Evolutionary conservation across 2,113 vertebrate genomes (phyloP).

Genomic region (Seriola aureovittata): DNA sequence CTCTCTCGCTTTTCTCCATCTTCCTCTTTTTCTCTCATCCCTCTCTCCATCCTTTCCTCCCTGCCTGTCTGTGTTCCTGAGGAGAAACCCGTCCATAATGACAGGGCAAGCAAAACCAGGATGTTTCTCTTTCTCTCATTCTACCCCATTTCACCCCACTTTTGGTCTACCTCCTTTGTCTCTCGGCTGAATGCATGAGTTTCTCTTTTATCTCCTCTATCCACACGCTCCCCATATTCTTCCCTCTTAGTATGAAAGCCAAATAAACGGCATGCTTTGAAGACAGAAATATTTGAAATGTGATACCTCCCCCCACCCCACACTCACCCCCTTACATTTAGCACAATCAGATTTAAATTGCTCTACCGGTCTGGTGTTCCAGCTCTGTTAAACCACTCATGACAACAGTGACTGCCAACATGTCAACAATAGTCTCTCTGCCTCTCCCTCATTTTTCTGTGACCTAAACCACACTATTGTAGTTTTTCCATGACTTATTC

Average conservation of each 20-base stretch:
- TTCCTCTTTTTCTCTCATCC: constrained; percentile 54
- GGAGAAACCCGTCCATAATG: constrained; percentile 71
- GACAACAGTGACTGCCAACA: constrained; percentile 76
- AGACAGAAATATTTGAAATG: constrained; percentile 79
- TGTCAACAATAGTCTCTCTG: constrained; percentile 78
- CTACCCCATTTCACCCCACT: constrained; percentile 48
- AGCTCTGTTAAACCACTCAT: constrained; percentile 80
- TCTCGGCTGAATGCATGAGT: constrained; percentile 36
- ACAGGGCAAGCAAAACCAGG: constrained; percentile 71
- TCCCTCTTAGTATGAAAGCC: constrained; percentile 61
- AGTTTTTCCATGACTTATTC: constrained; percentile 78
- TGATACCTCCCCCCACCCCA: constrained; percentile 40
- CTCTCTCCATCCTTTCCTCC: constrained; percentile 53
- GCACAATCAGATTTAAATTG: constrained; percentile 75
- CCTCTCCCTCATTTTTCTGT: constrained; percentile 39
- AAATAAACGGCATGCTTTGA: constrained; percentile 78
- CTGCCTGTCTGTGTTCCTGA: constrained; percentile 53
- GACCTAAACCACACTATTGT: constrained; percentile 75
- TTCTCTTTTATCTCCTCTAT: constrained; percentile 58
- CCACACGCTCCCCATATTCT: constrained; percentile 21
- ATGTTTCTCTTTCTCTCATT: constrained; percentile 74
- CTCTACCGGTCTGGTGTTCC: constrained; percentile 69
- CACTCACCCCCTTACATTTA: constrained; percentile 51
- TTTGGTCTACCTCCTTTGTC: constrained; percentile 66
- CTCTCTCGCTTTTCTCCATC: constrained; percentile 71